A percentile compares a stretch with the other conserved stretches of the same genome.
These are phyloP conservation scores for Euthynnus affinis DNA, from an alignment of 2,797 vertebrate genomes.

Conservation along the genomic window DNA sequence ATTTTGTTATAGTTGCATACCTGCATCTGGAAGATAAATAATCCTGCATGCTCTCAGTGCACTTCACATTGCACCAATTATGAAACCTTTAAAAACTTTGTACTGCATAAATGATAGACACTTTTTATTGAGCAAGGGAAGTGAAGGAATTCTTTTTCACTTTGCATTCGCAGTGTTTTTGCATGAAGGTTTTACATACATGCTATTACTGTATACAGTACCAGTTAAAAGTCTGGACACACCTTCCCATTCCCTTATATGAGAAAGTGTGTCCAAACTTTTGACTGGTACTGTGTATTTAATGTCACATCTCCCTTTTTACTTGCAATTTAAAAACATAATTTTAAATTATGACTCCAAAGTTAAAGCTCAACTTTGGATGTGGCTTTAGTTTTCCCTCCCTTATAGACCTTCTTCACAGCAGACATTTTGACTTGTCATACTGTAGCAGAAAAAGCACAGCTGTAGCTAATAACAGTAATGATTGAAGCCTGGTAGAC, in stretches of 20 bases:
- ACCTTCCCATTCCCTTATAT: too few species aligned
- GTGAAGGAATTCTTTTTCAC: neutral
- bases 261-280: neutral
- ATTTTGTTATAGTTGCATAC: slow-evolving; percentile 20
- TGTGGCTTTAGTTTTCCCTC: neutral
- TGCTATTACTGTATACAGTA: neutral
- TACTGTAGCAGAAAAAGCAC: neutral
- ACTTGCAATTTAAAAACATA: neutral
- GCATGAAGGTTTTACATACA: slow-evolving; percentile 27
- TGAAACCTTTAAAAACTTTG: neutral
- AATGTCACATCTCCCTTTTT: neutral
- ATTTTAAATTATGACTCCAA: neutral
- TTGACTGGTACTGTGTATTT: neutral
- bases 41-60: slow-evolving; percentile 51
- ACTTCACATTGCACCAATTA: neutral
- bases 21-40: slow-evolving; percentile 6
- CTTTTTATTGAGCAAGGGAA: neutral
- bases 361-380: neutral
- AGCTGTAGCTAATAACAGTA: neutral
- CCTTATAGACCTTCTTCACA: neutral
- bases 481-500: neutral
- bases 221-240: neutral
- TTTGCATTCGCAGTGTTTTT: slow-evolving; percentile 50
- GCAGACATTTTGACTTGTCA: neutral
- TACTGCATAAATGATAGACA: slow-evolving; percentile 3